Base-by-base conservation (phyloP, 1,140 invertebrate species). In the Drosophila azteca region DNA sequence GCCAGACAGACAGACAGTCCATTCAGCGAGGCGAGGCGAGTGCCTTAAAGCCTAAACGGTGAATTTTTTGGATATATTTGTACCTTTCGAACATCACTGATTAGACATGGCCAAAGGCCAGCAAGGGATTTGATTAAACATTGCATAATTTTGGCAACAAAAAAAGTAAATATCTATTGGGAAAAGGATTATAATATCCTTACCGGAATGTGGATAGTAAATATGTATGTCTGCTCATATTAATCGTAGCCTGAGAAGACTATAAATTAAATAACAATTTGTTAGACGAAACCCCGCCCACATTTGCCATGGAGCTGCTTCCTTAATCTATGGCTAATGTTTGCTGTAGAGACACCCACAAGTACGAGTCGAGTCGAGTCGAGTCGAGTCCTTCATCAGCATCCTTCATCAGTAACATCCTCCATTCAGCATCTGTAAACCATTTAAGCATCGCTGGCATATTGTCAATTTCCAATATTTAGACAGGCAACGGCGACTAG, bases 381-480 rank as follows among this genome's bases (percentile, higher is more conserved):
- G 35, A 39, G 35, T 13, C 35, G 35, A 39, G 35, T 13, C 64
- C 65, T 52, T 45, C 29, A 41, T 11, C 13, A 17, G 29, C 24
- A 69, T 59, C 46, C 8, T 8, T 9, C 9, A 31, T 8, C 2
- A 31, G 29, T 8, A 31, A 8, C 44, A 50, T 65, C 59, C 63
- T 65, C 65, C 24, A 44, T 52, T 45, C 29, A 6, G 29, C 24
- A 75, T 59, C 43, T 26, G 51, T 73, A 73, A 75, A 74, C 75
- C 61, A 67, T 72, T 52, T 69, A 73, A 43, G 48, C 75, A 67
- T 35, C 60, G 48, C 53, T 59, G 45, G 51, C 58, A 54, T 63
- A 81, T 87, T 79, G 79, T 87, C 78, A 88, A 79, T 87, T 76
- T 87, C 53, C 83, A 85, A 87, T 87, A 87, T 87, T 87, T 88